phyloP scores from a whole-genome alignment of 2,113 vertebrate genomes.

The Murina feae region DNA sequence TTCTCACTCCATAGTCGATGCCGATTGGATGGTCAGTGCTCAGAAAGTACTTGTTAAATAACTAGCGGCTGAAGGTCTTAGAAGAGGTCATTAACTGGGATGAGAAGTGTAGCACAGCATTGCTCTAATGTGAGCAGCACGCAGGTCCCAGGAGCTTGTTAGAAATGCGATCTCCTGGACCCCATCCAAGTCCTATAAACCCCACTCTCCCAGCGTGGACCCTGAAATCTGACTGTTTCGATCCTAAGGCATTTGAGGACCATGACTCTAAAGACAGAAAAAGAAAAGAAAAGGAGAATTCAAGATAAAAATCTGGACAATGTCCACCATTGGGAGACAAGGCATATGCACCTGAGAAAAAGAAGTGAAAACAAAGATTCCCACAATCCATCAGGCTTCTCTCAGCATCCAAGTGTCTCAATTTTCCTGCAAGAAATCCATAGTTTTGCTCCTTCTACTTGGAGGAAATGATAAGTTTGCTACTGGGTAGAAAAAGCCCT shows the following conservation, averaged over 20 bases:
- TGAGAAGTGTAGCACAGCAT: rapidly evolving
- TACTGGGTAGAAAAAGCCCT: not conserved
- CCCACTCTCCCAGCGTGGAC: not conserved
- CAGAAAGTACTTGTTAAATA: not conserved
- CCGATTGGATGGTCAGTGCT: not conserved
- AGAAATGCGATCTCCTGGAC: not conserved
- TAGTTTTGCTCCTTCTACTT: not conserved
- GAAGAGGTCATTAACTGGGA: not conserved
- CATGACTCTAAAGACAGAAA: not conserved
- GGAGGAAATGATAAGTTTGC: not conserved
- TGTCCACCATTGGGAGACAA: not conserved
- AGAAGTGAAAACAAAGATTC: not conserved
- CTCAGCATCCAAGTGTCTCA: not conserved
- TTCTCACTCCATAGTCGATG: not conserved
- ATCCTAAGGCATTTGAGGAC: not conserved
- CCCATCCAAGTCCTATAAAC: not conserved
- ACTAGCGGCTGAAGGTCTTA: not conserved
- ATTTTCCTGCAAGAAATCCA: not conserved
- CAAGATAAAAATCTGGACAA: not conserved
- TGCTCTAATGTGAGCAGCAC: not conserved
- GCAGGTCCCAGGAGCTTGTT: not conserved
- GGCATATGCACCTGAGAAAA: not conserved
- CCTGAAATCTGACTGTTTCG: not conserved
- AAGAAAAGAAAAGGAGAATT: not conserved
- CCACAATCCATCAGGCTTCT: not conserved